Percentiles rank a stretch among this genome's conserved stretches.
phyloP scores from a whole-genome alignment of 2,797 vertebrate species.

The Rhynchonycteris naso region DNA sequence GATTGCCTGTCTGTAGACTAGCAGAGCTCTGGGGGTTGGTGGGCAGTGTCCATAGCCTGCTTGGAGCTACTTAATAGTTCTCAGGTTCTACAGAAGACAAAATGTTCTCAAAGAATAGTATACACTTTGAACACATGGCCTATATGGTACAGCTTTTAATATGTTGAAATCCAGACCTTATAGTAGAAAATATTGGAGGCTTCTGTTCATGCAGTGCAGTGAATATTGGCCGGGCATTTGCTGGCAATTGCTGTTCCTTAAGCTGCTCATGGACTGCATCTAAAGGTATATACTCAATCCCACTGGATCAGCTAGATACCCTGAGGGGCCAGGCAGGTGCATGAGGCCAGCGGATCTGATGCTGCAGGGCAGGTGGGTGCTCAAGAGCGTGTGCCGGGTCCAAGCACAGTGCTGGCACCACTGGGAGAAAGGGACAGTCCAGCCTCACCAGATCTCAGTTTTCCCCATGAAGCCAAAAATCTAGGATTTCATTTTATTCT shows the following conservation, averaged over 20 bases:
- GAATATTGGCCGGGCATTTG: not conserved
- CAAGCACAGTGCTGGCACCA: fast-evolving
- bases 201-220: not conserved
- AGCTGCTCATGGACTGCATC: not conserved
- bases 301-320: not conserved
- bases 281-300: not conserved
- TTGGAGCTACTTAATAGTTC: not conserved
- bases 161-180: not conserved
- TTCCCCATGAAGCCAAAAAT: not conserved
- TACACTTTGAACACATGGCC: not conserved
- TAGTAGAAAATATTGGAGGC: not conserved
- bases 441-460: not conserved
- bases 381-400: fast-evolving
- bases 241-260: not conserved
- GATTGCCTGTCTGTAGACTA: not conserved
- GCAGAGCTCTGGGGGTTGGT: not conserved
- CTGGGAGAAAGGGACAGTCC: not conserved
- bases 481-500: not conserved
- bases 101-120: not conserved
- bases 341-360: not conserved
- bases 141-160: not conserved
- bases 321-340: not conserved
- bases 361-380: not conserved
- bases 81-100: not conserved
- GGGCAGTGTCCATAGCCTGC: not conserved